A percentile compares a stretch with the other conserved stretches of the same genome.
Conservation (phyloP, 2,113 vertebrate species). For the Rafetus swinhoei region DNA sequence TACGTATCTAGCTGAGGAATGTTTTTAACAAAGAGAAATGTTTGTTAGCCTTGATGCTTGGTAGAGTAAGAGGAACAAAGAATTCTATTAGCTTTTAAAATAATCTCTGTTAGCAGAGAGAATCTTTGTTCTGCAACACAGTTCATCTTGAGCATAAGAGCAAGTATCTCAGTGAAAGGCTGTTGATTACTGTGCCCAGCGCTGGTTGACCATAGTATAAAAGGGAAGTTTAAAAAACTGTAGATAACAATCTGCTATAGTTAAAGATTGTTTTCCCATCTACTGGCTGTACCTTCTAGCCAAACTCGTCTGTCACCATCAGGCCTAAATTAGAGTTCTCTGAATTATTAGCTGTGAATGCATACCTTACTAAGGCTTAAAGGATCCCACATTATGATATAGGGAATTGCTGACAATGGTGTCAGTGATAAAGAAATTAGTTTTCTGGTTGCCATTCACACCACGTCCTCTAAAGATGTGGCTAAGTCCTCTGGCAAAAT, state of each 20-base stretch:
- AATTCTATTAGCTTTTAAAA: slow-evolving; percentile 48
- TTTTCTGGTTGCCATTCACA: background rate
- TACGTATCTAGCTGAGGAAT: slow-evolving; percentile 28
- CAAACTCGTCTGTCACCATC: background rate
- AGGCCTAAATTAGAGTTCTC: rapidly evolving
- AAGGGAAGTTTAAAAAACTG: background rate
- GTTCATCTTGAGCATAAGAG: background rate
- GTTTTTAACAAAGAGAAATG: slow-evolving; percentile 40
- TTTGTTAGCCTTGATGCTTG: slow-evolving; percentile 42
- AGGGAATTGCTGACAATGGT: background rate
- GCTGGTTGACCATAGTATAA: background rate
- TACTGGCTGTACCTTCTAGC: background rate
- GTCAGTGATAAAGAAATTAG: background rate
- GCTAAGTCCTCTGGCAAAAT: background rate
- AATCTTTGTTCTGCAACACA: slow-evolving; percentile 13
- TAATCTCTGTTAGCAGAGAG: background rate
- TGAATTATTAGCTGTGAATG: rapidly evolving
- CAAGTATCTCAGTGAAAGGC: background rate
- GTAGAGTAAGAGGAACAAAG: slow-evolving; percentile 34
- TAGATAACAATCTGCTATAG: background rate
- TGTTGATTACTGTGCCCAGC: background rate
- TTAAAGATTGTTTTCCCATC: background rate
- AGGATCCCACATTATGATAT: rapidly evolving
- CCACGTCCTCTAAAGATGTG: background rate
- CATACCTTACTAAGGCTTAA: background rate